phyloP scores from a whole-genome alignment of 2,888 invertebrate genomes.

The Agrotis segetum region DNA sequence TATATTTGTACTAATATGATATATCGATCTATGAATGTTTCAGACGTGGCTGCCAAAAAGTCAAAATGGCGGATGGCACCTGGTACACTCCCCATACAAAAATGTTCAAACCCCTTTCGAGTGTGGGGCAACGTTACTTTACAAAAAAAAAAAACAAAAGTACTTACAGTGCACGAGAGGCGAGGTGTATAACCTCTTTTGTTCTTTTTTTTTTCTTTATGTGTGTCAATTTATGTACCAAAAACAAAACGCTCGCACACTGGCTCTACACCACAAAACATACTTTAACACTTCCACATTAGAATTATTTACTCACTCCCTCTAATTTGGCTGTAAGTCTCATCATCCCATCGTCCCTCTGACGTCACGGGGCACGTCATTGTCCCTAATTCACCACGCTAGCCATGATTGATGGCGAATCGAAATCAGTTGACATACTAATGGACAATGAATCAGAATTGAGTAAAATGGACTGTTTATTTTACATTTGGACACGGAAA shows the following conservation, averaged over 20 bases:
- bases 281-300: conserved; percentile 40
- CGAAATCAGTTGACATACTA: conserved; percentile 52
- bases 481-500: conserved; percentile 5
- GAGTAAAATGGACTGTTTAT: conserved; percentile 27
- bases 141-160: no score
- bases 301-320: conserved; percentile 50
- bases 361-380: conserved; percentile 58
- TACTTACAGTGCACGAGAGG: no score
- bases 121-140: no score
- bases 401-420: conserved; percentile 62
- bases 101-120: no score
- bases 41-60: no score
- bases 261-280: conserved; percentile 20
- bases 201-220: no score
- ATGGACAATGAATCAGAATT: conserved; percentile 44
- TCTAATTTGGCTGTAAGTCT: conserved; percentile 43
- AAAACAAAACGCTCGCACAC: not conserved
- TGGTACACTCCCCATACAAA: no score
- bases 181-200: no score
- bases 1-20: no score
- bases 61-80: no score
- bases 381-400: conserved; percentile 48
- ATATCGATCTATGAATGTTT: no score
- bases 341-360: conserved; percentile 8
- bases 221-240: no score